Evolutionary conservation across 1,140 invertebrate genomes (phyloP), one percentile per base, ranked within the genome.

Genomic region (Teleopsis dalmanni): DNA sequence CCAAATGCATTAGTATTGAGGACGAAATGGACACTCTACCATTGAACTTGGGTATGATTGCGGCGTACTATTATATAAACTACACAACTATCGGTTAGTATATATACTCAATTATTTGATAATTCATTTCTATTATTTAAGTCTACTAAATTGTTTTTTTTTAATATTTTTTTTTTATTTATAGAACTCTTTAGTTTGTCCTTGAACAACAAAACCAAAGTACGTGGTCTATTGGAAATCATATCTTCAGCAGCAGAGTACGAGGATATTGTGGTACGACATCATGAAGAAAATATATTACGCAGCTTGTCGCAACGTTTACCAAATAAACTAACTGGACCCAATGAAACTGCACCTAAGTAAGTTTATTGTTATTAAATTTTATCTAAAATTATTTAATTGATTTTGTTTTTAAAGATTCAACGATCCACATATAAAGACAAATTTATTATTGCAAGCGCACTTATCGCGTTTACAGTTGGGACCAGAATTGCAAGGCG

Each of bases 31-130:
- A 99, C 69, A 89, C 91, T 0, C 77, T 89, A 38, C 91, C 96
- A 0, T 75, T 99, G 1, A 99, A 99, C 76, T 75, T 99, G 64
- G 97, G 97, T 51, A 99, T 99, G 94, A 99, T 99, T 72, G 95
- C 96, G 2, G 94, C 95, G 0, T 99, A 99, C 71, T 99, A 99
- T 71, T 99, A 99, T 69, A 99, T 99, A 55, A 98, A 98, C 73
- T 99, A 99, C 59, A 96, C 95, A 0, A 99, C 97, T 0, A 99
- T 99, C 53, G 87, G 86, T 89, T 70, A 73, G 74, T 16, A 10
- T 29, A 10, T 35, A 19, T 10, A 26, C 27, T 19, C 37, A 29
- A 21, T 25, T 9, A 48, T 31, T 35, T 44, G 16, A 27, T 21
- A 9, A 9, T 3, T n/a, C 27, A 42, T 2, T 19, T n/a, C 18